These are phyloP conservation scores for Micromesistius poutassou DNA, from an alignment of 2,797 vertebrate species.

Conservation along the genomic window DNA sequence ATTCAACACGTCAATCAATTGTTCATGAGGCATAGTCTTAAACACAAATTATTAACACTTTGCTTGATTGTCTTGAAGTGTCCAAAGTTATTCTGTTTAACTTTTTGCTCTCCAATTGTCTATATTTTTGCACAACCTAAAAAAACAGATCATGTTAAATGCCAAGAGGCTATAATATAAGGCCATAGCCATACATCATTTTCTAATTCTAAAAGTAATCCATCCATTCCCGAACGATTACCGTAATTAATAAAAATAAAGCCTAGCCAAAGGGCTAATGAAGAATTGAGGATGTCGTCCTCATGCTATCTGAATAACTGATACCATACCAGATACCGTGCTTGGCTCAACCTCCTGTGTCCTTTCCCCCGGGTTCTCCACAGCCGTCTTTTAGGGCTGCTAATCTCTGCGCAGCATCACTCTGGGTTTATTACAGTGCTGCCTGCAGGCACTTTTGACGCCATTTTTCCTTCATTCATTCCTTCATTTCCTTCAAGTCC, in stretches of 20 bases:
- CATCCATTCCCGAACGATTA: neutral
- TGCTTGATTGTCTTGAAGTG: neutral
- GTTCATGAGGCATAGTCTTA: neutral
- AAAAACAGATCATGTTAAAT: neutral
- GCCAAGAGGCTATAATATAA: neutral
- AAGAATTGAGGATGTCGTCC: neutral
- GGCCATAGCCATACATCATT: neutral
- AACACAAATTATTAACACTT: neutral
- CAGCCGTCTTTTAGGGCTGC: neutral
- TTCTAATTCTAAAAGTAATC: neutral
- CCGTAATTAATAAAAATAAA: neutral
- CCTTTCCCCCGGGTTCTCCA: neutral
- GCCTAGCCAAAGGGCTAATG: neutral
- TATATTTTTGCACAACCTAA: neutral
- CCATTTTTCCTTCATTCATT: neutral
- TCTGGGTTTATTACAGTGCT: neutral
- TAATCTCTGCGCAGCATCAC: neutral
- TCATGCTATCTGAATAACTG: neutral
- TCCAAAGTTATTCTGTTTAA: neutral
- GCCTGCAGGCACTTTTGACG: neutral
- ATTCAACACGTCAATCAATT: neutral
- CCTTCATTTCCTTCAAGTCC: neutral
- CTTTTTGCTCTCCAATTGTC: neutral
- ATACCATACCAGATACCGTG: neutral
- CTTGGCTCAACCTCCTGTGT: neutral